phyloP scores from a whole-genome alignment of 1,140 invertebrate genomes.

The Aradophagus sp. region DNA sequence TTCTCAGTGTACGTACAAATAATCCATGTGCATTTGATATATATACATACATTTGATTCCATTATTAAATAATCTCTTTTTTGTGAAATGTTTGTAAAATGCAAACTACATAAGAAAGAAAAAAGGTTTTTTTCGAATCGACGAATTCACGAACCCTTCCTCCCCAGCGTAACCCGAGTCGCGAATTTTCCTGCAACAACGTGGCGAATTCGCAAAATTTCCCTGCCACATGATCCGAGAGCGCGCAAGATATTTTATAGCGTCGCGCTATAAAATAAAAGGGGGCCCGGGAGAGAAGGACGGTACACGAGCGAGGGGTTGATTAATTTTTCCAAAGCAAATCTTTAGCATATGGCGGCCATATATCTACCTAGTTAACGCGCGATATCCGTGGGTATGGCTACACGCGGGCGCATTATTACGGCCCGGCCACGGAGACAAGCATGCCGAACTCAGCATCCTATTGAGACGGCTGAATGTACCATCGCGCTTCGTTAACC shows the following conservation, averaged over 20 bases:
- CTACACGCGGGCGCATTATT: slow-evolving; percentile 52
- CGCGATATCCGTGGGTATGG: slow-evolving; percentile 53
- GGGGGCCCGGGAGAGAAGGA: no score
- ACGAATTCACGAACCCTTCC: no score
- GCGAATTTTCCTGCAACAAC: background rate
- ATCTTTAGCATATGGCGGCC: slow-evolving; percentile 66
- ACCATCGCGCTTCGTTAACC: slow-evolving; percentile 76
- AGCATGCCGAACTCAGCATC: slow-evolving; percentile 69
- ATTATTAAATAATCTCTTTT: no score
- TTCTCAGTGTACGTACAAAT: no score
- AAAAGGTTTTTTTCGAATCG: no score
- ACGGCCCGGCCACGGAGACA: slow-evolving; percentile 53
- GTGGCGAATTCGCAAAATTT: slow-evolving; percentile 28
- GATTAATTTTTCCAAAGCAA: slow-evolving; percentile 45
- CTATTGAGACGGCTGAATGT: slow-evolving; percentile 73
- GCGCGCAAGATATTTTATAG: slow-evolving; percentile 16
- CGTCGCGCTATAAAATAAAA: slow-evolving; percentile 21
- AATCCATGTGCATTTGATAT: no score
- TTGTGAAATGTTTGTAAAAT: no score
- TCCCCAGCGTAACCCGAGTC: no score
- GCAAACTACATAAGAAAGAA: no score
- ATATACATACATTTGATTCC: no score
- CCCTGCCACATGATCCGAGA: background rate
- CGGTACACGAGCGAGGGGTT: no score
- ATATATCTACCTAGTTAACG: slow-evolving; percentile 70